Evolutionary conservation across 1,140 invertebrate species (phyloP), one percentile per base, ranked within the genome.

Genomic region (Diplogasteroides magnus): DNA sequence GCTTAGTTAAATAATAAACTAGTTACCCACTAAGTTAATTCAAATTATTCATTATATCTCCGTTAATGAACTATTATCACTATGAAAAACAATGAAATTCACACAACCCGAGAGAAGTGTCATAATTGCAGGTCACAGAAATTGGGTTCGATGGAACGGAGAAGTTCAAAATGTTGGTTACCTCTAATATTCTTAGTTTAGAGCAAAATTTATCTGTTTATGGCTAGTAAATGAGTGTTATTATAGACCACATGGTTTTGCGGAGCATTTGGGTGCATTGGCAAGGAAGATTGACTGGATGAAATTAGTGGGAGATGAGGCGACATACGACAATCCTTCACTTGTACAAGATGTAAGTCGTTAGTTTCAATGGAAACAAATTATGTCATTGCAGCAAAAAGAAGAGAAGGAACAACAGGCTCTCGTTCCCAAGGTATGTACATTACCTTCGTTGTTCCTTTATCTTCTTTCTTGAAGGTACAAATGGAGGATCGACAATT

Each of bases 231-330:
- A 64, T 48, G n/a, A 11, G 23, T 11, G 11, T 57, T 31, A 64
- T n/a, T 32, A 64, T n/a, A 57, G 61, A 31, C 68, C 68, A 11
- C 61, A 70, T 14, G 61, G 32, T 0, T 70, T 64, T 28, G 29
- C 55, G 13, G 68, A 70, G n/a, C 27, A 70, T 14, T 32, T 70
- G 2, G 56, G 61, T 37, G 32, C 48, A 26, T 28, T 70, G 61
- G 68, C 68, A 1, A 26, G 63, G 19, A 31, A 59, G 37, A 58
- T 70, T 6, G 68, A 70, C 55, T 70, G 68, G 68, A 64, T 48
- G 61, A 70, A 60, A 25, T 23, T 70, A 23, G 31, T 70, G 6
- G 62, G 28, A 3, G 14, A 32, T 2, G 37, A 31, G 6, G 23
- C 48, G 15, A 26, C 31, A 6, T 64, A 70, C 25, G 68, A 70